phyloP scores from a whole-genome alignment of 2,888 invertebrate genomes.

The Thyatira batis region DNA sequence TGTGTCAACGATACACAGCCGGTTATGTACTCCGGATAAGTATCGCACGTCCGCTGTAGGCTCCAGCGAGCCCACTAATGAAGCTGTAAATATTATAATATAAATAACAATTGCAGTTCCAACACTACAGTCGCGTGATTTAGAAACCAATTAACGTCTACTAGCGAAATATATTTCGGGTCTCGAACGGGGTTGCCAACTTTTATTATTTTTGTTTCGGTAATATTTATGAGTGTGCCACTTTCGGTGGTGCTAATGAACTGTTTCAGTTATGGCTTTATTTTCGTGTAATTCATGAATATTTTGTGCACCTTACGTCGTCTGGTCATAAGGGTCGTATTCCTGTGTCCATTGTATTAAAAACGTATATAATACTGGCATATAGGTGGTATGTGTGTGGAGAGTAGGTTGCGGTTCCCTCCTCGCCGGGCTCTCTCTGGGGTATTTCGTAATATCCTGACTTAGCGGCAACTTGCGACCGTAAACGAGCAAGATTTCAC shows the following conservation, averaged over 20 bases:
- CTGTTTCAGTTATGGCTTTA: neutral
- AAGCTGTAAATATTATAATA: slow-evolving; percentile 33
- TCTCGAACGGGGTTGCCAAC: slow-evolving; percentile 8
- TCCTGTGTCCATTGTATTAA: neutral
- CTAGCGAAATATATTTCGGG: slow-evolving; percentile 21
- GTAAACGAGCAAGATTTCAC: neutral
- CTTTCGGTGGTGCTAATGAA: neutral
- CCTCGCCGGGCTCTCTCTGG: neutral
- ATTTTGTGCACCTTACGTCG: neutral
- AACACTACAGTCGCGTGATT: slow-evolving; percentile 36
- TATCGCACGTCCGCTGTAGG: slow-evolving; percentile 1
- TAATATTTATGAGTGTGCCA: neutral
- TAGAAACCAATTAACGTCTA: slow-evolving; percentile 33
- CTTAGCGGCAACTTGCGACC: neutral
- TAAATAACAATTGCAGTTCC: slow-evolving; percentile 29
- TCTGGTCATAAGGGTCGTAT: neutral
- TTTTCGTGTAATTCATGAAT: neutral
- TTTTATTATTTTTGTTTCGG: neutral
- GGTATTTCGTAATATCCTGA: slow-evolving; percentile 1
- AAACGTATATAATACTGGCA: neutral
- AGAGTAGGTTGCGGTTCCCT: neutral
- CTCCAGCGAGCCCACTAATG: slow-evolving; percentile 22
- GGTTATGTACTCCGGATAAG: slow-evolving; percentile 10
- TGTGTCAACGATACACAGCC: slow-evolving; percentile 11
- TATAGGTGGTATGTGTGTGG: neutral